Base-by-base conservation (phyloP, 1,140 invertebrate species). In the Phymastichus coffea region DNA sequence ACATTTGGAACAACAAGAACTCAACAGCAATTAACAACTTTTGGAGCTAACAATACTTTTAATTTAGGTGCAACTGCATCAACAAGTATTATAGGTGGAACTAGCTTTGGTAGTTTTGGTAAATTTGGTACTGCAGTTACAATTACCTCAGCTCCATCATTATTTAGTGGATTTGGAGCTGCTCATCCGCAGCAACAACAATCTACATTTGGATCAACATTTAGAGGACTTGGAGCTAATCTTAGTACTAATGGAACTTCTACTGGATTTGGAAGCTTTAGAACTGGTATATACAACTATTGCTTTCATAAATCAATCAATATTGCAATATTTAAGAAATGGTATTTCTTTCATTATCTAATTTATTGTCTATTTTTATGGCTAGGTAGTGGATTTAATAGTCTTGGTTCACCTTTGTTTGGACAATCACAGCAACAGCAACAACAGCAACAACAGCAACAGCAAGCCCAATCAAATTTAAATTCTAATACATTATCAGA, bases 401-500 rank as follows among this genome's bases (percentile, higher is more conserved):
- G 62, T 46, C 41, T 69, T 15, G 40, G 26, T 2, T 70, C 71
- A 51, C 70, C 70, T 47, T 74, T 77, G 56, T 84, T 82, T 25
- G 84, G 83, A 44, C 83, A 83, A 41, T 80, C 81, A 58, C 85
- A 83, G 30, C 85, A 84, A 47, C 83, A 83, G 40, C 81, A 81
- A 56, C 70, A 70, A 41, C 68, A 72, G 35, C 74, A 75, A 52
- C 77, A 80, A 59, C 80, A 80, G 12, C 81, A 81, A 33, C 84
- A 84, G 35, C 84, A 82, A 49, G 84, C 84, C 53, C 83, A 83
- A 38, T 81, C 81, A 53, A 82, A 83, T 60, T 82, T 80, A 52
- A 76, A 78, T n/a, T 76, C 81, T n/a, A 74, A 83, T 43, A 83
- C 85, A 47, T 80, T 86, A 3, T 84, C 87, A 17, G 87, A 90